These are phyloP conservation scores for Coryphaenoides rupestris DNA, from an alignment of 2,113 vertebrate species.

Conservation along the genomic window DNA sequence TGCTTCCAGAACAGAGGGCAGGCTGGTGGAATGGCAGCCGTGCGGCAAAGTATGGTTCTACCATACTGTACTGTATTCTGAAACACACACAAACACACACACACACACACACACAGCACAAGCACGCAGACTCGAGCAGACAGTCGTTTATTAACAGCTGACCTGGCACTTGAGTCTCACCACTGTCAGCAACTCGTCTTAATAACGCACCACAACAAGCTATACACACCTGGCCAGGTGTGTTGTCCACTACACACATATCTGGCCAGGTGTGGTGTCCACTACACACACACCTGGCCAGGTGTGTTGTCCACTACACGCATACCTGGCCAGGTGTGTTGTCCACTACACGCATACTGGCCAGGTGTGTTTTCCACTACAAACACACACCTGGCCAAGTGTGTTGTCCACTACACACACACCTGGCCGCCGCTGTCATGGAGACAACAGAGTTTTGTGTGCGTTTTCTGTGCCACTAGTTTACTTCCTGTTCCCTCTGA, in stretches of 20 bases:
- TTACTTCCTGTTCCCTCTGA: background rate
- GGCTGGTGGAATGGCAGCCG: background rate
- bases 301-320: too few relatives aligned
- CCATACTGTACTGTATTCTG: constrained; percentile 18
- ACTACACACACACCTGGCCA: too few relatives aligned
- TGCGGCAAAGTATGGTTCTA: background rate
- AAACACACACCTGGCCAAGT: constrained; percentile 10
- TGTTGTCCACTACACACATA: too few relatives aligned
- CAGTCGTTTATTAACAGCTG: constrained; percentile 22
- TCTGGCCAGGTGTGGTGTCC: too few relatives aligned
- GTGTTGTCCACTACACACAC: constrained; percentile 25
- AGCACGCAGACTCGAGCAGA: constrained; percentile 19
- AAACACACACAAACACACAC: constrained; percentile 2
- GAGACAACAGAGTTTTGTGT: background rate
- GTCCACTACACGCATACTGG: constrained; percentile 17
- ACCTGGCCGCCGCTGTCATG: background rate
- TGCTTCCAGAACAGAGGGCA: background rate
- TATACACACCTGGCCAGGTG: too few relatives aligned
- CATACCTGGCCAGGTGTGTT: constrained; percentile 24
- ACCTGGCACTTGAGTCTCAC: constrained; percentile 20
- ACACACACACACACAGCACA: constrained; percentile 17
- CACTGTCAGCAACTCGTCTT: constrained; percentile 16
- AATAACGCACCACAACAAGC: constrained; percentile 15
- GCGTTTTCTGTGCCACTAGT: background rate
- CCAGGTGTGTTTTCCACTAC: too few relatives aligned